Evolutionary conservation across 2,888 invertebrate species (phyloP).

Genomic region (Allygus modestus): DNA sequence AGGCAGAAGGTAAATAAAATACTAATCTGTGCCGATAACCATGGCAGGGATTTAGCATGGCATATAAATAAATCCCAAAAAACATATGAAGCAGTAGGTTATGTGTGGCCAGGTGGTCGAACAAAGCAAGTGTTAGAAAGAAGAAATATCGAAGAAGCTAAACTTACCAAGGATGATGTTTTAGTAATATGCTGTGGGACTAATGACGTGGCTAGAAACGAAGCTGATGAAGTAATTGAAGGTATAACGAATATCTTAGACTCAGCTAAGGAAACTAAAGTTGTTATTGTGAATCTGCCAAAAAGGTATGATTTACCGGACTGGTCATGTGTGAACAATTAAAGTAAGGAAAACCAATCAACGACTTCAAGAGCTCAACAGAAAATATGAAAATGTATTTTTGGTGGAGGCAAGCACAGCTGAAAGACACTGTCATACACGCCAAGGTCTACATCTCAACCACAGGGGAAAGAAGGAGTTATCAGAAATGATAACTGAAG

Average conservation of each 20-base stretch:
- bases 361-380: neutral
- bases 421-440: neutral
- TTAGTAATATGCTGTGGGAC: constrained; percentile 20
- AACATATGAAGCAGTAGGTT: constrained; percentile 20
- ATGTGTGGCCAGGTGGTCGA: neutral
- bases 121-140: constrained; percentile 1
- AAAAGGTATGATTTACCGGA: constrained; percentile 31
- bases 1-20: neutral
- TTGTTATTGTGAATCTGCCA: neutral
- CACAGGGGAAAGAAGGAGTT: neutral
- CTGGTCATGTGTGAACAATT: constrained; percentile 25
- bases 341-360: constrained; percentile 23
- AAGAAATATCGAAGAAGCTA: constrained; percentile 21
- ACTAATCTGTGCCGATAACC: neutral
- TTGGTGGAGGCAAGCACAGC: neutral
- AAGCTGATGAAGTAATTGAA: constrained; percentile 28
- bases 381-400: constrained; percentile 18
- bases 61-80: constrained; percentile 29
- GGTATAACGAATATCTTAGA: neutral
- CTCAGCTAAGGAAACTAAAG: neutral
- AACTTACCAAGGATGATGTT: constrained; percentile 10
- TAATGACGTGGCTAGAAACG: constrained; percentile 25
- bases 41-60: neutral
- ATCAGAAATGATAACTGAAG: neutral
- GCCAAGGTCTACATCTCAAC: constrained; percentile 4